Base-by-base conservation (phyloP, 2,797 vertebrate species). In the Liasis olivaceus region DNA sequence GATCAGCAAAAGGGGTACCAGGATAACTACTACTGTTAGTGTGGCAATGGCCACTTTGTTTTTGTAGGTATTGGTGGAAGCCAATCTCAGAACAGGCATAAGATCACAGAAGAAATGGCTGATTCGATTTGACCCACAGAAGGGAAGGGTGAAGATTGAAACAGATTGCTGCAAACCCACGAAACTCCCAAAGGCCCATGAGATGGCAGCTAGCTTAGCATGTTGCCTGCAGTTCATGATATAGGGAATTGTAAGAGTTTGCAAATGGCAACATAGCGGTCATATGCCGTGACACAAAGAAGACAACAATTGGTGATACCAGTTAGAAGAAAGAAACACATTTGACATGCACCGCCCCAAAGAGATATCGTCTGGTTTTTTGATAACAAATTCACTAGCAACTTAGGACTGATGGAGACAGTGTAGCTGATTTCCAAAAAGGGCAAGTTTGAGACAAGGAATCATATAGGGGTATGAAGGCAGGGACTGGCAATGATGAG, bases 241-340 rank as follows among this genome's bases (percentile, higher is more conserved):
- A 22, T 47, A 31, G 95, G 47, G 36, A 96, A 96, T 31, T 90
- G 95, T n/a, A 97, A 91, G 2, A 95, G 95, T 47, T 36, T 89
- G 47, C 96, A 96, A 87, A 96, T 96, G 94, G 96, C 95, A 0
- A 93, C 86, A 0, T 95, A 96, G 59, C 91, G 93, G 91, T 96
- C 96, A 0, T 96, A 96, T 51, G 96, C 95, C 95, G 96, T 96
- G 85, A 93, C 95, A 0, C 93, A 95, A 63, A 96, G 95, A 72
- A 96, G 93, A 91, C 95, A 96, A 86, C 96, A 96, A 58, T 97
- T 96, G 0, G 96, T 86, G 63, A 96, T 94, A 88, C 96, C 96
- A 85, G 96, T 92, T 42, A 96, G 93, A 6, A 96, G 87, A 91
- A 96, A 96, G 47, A 96, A 26, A 13, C 94, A 96, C 96, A 96